Percentiles rank a stretch among this genome's conserved stretches.
These are phyloP conservation scores for Otolemur garnettii DNA, from an alignment of 2,113 vertebrate species.

Conservation along the genomic window DNA sequence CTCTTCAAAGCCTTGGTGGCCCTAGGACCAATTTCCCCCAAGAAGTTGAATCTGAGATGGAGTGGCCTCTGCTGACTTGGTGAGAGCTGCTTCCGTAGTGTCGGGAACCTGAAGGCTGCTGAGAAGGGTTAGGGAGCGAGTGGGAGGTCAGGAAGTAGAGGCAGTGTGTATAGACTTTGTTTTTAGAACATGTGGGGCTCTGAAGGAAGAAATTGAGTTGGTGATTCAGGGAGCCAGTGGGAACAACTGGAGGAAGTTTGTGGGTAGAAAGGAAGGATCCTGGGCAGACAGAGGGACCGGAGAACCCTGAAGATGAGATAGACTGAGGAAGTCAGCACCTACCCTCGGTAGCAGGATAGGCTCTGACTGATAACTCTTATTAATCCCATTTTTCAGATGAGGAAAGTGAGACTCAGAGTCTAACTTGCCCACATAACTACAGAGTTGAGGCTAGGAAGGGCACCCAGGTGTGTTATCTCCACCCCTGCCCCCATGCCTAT, in stretches of 20 bases:
- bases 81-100: not conserved
- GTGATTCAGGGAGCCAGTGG: slow-evolving; percentile 45
- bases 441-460: not conserved
- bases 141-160: slow-evolving; percentile 65
- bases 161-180: not conserved
- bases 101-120: not conserved
- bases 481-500: not conserved
- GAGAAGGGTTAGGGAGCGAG: not conserved
- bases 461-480: not conserved
- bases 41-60: not conserved
- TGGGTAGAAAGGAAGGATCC: slow-evolving; percentile 57
- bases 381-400: not conserved
- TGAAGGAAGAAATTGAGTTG: slow-evolving; percentile 8
- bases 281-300: not conserved
- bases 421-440: not conserved
- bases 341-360: not conserved
- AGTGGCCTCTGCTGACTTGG: not conserved
- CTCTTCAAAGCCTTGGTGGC: not conserved
- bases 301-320: not conserved
- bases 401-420: not conserved
- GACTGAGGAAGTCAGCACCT: accelerated
- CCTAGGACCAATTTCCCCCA: not conserved
- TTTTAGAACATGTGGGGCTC: slow-evolving; percentile 73
- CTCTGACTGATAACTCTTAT: not conserved
- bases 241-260: slow-evolving; percentile 61